Base-by-base conservation (phyloP, 2,888 invertebrate species). In the Nasonia oneida region DNA sequence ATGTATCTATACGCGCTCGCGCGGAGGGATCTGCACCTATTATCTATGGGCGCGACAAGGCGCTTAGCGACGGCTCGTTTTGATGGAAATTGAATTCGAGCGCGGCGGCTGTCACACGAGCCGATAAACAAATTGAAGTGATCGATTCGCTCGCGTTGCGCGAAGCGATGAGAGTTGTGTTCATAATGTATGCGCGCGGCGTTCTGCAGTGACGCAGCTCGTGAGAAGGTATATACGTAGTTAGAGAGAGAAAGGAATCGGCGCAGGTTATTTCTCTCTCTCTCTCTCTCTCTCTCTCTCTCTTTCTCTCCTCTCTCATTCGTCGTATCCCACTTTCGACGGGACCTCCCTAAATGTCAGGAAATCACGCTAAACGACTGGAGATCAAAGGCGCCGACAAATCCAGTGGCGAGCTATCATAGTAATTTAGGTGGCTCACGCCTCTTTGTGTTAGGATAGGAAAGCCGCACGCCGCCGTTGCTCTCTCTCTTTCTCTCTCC, bases 351-450 rank as follows among this genome's bases (percentile, higher is more conserved):
- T 91, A 91, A 92, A 92, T 91, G 92, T 92, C 91, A 90, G 90
- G 90, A 91, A 91, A 93, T 92, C 92, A 93, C 92, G 92, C 92
- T 93, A 93, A 93, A 93, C 92, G 93, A 91, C 91, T 90, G 90
- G 88, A 91, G 92, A 93, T 93, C 92, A 93, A 93, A 93, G 91
- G 90, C 86, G 91, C 93, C 93, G 93, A 91, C 92, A 90, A 92
- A 93, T 93, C 91, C 93, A 91, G 92, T 93, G 92, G 93, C 91
- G 91, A 93, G 92, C 93, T 93, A 93, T 93, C 93, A 93, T 93
- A 93, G 93, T 93, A 93, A 93, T 93, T 93, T 93, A 91, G 92
- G 91, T 90, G 91, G 91, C 93, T 93, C 92, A 92, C 92, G 92
- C 92, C 92, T 92, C 93, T 93, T 93, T 93, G 93, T 92, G 92